Evolutionary conservation across 2,113 vertebrate genomes (phyloP).

Genomic region (Otus sunia): DNA sequence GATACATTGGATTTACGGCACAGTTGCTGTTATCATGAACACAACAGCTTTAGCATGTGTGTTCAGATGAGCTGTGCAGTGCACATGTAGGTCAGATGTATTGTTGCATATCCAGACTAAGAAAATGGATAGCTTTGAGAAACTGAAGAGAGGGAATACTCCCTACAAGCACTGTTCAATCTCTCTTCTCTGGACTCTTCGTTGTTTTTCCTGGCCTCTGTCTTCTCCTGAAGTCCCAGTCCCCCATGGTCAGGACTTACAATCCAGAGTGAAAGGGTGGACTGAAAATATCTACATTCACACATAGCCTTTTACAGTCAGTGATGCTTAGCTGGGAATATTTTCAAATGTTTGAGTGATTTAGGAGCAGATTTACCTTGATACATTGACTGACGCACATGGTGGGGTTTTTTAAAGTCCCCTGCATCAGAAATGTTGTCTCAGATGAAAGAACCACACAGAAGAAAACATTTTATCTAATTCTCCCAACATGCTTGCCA

Average conservation of each 20-base stretch:
- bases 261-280: not conserved
- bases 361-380: not conserved
- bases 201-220: not conserved
- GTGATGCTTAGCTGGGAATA: not conserved
- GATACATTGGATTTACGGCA: not conserved
- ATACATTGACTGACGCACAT: not conserved
- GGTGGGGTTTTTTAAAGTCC: not conserved
- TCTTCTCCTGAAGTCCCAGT: not conserved
- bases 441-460: not conserved
- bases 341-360: not conserved
- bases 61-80: too few relatives aligned
- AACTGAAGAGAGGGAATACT: not conserved
- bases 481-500: not conserved
- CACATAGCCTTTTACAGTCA: fast-evolving
- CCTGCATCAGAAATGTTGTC: not conserved
- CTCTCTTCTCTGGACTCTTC: not conserved
- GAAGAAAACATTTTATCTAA: not conserved
- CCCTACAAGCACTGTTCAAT: fast-evolving
- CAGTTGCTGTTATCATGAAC: fast-evolving
- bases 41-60: not conserved
- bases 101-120: not conserved
- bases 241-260: fast-evolving
- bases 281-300: not conserved
- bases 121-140: not conserved
- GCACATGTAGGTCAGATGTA: fast-evolving